These are phyloP conservation scores for Falco novaeseelandiae DNA, from an alignment of 2,797 vertebrate species.

Conservation along the genomic window DNA sequence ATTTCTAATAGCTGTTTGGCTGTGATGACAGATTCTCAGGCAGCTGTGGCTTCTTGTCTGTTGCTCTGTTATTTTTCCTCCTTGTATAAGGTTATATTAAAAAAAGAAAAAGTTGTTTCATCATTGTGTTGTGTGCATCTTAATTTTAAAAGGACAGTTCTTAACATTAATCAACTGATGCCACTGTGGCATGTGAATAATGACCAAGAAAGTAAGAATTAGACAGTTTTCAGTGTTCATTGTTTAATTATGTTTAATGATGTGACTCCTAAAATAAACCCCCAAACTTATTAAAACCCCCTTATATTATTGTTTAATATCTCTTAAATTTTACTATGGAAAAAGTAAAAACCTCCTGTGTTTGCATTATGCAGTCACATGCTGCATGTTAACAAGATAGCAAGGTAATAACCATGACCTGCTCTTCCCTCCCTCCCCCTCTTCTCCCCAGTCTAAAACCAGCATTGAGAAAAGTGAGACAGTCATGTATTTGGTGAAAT, in stretches of 20 bases:
- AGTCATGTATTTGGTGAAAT: neutral
- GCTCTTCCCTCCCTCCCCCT: neutral
- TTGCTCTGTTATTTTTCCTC: neutral
- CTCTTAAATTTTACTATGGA: neutral
- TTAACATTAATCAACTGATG: neutral
- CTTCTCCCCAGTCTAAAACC: neutral
- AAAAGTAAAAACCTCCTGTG: neutral
- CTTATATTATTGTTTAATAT: neutral
- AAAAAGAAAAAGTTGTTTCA: fast-evolving
- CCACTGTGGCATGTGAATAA: neutral
- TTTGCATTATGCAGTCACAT: neutral
- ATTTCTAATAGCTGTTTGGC: neutral
- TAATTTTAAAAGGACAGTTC: neutral
- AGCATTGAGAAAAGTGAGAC: neutral
- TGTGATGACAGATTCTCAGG: neutral
- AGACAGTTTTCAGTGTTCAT: neutral
- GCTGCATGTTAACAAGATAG: neutral
- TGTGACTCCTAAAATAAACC: neutral
- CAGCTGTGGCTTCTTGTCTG: neutral
- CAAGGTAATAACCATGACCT: neutral
- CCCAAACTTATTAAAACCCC: neutral
- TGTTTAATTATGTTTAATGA: neutral
- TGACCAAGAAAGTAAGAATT: neutral
- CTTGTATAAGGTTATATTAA: neutral
- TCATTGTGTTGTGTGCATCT: neutral